Evolutionary conservation across 2,888 invertebrate genomes (phyloP).

Genomic region (Kryphioiulus occultus): DNA sequence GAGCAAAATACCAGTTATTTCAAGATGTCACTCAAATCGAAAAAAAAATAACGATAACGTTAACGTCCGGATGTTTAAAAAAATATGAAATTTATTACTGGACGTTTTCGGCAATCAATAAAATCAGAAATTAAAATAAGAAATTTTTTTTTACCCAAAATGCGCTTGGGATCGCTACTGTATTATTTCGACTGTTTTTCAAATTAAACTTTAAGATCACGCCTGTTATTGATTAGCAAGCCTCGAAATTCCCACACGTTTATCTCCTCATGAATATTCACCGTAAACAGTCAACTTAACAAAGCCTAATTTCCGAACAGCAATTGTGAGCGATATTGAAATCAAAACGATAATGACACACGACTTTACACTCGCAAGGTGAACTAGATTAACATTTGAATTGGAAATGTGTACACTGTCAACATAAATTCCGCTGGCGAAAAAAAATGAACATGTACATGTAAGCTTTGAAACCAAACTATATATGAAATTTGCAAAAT

Average conservation of each 20-base stretch:
- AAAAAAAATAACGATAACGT: background rate
- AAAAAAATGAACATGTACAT: background rate
- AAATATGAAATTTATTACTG: no score
- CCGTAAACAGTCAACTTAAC: background rate
- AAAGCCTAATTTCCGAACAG: background rate
- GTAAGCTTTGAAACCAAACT: background rate
- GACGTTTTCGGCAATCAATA: no score
- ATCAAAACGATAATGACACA: slow-evolving; percentile 5
- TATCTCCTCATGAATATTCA: background rate
- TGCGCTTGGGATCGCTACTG: no score
- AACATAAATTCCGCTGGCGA: background rate
- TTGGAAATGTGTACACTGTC: background rate
- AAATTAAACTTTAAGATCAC: background rate
- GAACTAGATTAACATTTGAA: background rate
- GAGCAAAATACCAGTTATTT: background rate
- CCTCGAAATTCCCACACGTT: background rate
- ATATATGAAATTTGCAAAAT: background rate
- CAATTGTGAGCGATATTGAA: background rate
- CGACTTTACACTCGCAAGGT: background rate
- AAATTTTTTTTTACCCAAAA: no score
- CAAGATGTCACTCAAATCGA: background rate
- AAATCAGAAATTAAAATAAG: no score
- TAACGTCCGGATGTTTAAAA: no score
- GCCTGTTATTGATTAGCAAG: background rate
- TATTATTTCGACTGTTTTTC: no score